Percentiles rank a stretch among this genome's conserved stretches.
Conservation (phyloP, 2,797 vertebrate genomes). For the Pseudopleuronectes americanus region DNA sequence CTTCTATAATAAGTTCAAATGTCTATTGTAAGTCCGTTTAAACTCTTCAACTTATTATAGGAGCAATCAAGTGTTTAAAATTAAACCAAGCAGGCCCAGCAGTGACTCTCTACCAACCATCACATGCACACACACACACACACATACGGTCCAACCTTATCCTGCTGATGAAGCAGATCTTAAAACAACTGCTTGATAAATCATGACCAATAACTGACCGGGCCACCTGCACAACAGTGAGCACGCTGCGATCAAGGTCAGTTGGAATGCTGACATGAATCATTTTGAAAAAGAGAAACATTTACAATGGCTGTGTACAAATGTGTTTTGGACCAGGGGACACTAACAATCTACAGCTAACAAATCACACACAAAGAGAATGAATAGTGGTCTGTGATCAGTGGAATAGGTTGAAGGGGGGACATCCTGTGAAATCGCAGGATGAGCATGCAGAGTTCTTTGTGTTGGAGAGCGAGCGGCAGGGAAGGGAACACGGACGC, state of each 20-base stretch:
- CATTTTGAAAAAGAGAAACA: background rate
- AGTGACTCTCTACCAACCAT: background rate
- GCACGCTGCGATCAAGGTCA: background rate
- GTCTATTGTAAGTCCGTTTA: slow-evolving; percentile 2
- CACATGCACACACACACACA: background rate
- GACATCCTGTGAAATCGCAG: background rate
- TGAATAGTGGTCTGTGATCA: slow-evolving; percentile 1
- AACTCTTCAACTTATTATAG: background rate
- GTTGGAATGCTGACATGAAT: no score
- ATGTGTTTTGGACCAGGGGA: background rate
- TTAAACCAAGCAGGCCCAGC: background rate
- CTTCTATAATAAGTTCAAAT: background rate
- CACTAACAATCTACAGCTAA: background rate
- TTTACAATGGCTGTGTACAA: background rate
- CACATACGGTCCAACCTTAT: background rate
- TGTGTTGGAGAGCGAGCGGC: slow-evolving; percentile 1
- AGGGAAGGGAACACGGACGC: background rate
- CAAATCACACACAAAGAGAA: background rate
- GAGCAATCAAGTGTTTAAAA: background rate
- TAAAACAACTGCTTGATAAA: slow-evolving; percentile 8
- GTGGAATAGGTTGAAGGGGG: background rate
- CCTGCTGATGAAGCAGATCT: slow-evolving; percentile 8
- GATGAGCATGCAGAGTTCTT: slow-evolving; percentile 1
- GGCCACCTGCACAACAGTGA: slow-evolving; percentile 13
- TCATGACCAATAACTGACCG: slow-evolving; percentile 1